These are phyloP conservation scores for Spodoptera litura DNA, from an alignment of 1,140 invertebrate species.

Conservation along the genomic window DNA sequence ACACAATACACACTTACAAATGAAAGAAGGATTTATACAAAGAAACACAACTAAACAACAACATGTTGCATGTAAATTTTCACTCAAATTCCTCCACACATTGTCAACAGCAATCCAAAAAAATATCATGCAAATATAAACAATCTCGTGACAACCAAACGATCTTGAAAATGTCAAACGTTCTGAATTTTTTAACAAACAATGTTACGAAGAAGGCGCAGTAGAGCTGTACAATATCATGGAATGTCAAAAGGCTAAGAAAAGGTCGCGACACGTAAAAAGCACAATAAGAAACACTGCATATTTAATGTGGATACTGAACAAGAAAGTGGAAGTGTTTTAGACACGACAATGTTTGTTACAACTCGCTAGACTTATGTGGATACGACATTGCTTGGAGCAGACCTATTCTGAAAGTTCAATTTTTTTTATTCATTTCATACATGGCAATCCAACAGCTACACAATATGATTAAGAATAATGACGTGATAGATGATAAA, in stretches of 20 bases:
- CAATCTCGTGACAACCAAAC: neutral
- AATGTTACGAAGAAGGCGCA: neutral
- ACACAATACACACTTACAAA: no score
- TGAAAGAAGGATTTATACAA: no score
- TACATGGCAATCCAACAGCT: no score
- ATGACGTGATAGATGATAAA: no score
- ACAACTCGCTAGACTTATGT: neutral
- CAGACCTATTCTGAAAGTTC: no score
- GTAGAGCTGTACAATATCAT: neutral
- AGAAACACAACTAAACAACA: no score
- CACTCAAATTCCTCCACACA: neutral
- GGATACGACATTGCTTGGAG: neutral
- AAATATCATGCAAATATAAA: slow-evolving; percentile 7
- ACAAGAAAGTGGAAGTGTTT: slow-evolving; percentile 16
- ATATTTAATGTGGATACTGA: slow-evolving; percentile 12
- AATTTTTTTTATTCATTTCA: no score
- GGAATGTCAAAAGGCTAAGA: slow-evolving; percentile 1
- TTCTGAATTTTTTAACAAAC: slow-evolving; percentile 26
- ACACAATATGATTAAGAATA: no score
- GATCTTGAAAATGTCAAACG: slow-evolving; percentile 19
- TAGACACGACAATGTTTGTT: slow-evolving; percentile 6
- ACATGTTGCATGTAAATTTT: no score
- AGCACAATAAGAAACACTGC: neutral
- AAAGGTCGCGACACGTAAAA: slow-evolving; percentile 17
- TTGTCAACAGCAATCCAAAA: neutral